Evolutionary conservation across 2,797 vertebrate genomes (phyloP).

Genomic region (Ciconia nigra): DNA sequence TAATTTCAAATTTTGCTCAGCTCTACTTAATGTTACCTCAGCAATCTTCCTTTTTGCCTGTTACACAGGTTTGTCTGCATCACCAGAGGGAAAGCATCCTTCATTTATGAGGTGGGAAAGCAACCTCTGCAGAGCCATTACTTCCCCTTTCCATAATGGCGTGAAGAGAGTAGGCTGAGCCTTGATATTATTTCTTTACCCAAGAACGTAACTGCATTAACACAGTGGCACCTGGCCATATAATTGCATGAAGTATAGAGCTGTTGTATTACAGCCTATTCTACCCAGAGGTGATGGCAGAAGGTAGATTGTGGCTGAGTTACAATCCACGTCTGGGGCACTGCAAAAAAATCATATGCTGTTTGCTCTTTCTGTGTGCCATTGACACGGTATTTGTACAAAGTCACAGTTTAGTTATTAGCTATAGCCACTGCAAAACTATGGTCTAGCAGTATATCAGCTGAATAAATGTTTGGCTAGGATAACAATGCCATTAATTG

Average conservation of each 20-base stretch:
- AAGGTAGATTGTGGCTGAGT: not conserved
- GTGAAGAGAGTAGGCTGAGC: not conserved
- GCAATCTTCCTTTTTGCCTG: not conserved
- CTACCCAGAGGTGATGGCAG: not conserved
- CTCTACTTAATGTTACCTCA: not conserved
- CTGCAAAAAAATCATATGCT: not conserved
- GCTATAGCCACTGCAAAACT: not conserved
- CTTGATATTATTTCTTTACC: conserved; percentile 5
- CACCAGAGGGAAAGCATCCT: conserved; percentile 28
- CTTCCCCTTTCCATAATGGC: conserved; percentile 5
- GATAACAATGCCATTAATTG: not conserved
- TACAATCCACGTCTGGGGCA: not conserved
- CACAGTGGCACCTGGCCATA: not conserved
- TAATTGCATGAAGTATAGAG: not conserved
- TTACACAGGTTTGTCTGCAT: not conserved
- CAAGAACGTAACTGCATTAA: conserved; percentile 6
- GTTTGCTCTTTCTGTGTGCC: not conserved
- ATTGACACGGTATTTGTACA: not conserved
- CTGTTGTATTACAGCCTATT: not conserved
- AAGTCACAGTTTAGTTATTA: not conserved
- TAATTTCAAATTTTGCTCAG: conserved; percentile 34
- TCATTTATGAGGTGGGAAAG: conserved; percentile 59
- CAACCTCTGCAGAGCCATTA: conserved; percentile 53
- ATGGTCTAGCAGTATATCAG: not conserved
- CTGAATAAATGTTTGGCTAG: not conserved